A percentile compares a stretch with the other conserved stretches of the same genome.
Evolutionary conservation across 2,113 vertebrate genomes (phyloP).

Genomic region (Mus pahari): DNA sequence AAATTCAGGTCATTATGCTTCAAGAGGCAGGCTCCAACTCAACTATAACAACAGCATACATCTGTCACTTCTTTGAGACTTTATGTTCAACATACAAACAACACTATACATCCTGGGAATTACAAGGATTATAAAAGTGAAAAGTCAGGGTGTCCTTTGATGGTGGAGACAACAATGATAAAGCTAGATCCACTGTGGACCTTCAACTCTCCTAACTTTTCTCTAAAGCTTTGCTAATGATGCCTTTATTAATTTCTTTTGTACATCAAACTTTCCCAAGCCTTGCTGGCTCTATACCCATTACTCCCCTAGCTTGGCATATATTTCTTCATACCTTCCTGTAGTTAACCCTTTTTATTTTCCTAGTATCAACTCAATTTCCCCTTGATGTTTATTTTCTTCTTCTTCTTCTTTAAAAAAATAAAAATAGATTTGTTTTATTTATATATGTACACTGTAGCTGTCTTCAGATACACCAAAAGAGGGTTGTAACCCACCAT

Average conservation of each 20-base stretch:
- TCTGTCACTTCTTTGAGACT: background rate
- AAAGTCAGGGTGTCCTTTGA: no score
- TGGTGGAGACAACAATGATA: background rate
- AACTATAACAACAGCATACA: background rate
- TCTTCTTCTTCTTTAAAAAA: no score
- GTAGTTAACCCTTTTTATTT: background rate
- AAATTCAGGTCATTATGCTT: background rate
- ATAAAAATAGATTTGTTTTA: no score
- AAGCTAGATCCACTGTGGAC: background rate
- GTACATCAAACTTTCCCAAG: rapidly evolving
- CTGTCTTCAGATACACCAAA: no score
- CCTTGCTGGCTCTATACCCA: rapidly evolving
- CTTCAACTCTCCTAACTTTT: no score
- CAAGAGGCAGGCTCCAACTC: background rate
- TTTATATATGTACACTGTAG: no score
- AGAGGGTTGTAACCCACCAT: no score
- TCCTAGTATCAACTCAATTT: background rate
- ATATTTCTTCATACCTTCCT: background rate
- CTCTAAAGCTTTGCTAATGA: no score
- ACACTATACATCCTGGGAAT: rapidly evolving
- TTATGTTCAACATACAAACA: background rate
- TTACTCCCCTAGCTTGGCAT: background rate
- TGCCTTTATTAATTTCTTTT: no score
- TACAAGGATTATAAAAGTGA: no score
- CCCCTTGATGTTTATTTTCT: background rate